These are phyloP conservation scores for Iphiclides podalirius DNA, from an alignment of 2,888 invertebrate genomes.

Conservation along the genomic window DNA sequence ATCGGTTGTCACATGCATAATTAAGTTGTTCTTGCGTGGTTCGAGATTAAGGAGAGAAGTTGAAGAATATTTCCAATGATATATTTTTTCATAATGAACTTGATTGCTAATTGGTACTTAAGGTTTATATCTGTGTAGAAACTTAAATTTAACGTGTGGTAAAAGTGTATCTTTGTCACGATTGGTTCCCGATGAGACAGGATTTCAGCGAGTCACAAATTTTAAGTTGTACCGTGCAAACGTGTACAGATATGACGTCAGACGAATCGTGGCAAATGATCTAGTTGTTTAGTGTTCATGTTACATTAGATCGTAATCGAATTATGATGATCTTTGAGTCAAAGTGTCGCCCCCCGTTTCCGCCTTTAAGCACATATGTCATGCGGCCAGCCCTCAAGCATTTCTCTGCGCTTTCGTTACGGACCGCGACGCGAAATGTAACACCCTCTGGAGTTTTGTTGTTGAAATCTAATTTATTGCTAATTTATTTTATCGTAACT, in stretches of 20 bases:
- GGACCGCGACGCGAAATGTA: conserved; percentile 2
- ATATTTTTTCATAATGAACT: conserved; percentile 80
- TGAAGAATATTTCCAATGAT: conserved; percentile 79
- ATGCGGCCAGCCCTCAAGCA: conserved; percentile 58
- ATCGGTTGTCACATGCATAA: conserved; percentile 78
- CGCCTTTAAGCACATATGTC: conserved; percentile 62
- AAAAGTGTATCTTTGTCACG: conserved; percentile 59
- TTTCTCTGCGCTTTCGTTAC: conserved; percentile 32
- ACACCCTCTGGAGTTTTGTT: conserved; percentile 32
- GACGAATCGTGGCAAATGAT: conserved; percentile 58
- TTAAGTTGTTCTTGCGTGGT: conserved; percentile 77
- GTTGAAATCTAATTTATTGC: conserved; percentile 55
- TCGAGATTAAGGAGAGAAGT: conserved; percentile 74
- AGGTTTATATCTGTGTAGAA: conserved; percentile 78
- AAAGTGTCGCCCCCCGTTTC: conserved; percentile 59
- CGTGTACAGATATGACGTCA: conserved; percentile 31
- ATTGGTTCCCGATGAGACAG: conserved; percentile 34
- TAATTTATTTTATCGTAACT: conserved; percentile 52
- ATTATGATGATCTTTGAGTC: conserved; percentile 53
- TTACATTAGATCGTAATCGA: conserved; percentile 73
- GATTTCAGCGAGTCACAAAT: background rate
- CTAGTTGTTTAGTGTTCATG: conserved; percentile 79
- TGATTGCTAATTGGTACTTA: conserved; percentile 77
- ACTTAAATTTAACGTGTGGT: conserved; percentile 76
- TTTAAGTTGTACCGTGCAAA: background rate